A percentile compares a stretch with the other conserved stretches of the same genome.
Evolutionary conservation across 2,888 invertebrate genomes (phyloP).

Genomic region (Eristalinus aeneus): DNA sequence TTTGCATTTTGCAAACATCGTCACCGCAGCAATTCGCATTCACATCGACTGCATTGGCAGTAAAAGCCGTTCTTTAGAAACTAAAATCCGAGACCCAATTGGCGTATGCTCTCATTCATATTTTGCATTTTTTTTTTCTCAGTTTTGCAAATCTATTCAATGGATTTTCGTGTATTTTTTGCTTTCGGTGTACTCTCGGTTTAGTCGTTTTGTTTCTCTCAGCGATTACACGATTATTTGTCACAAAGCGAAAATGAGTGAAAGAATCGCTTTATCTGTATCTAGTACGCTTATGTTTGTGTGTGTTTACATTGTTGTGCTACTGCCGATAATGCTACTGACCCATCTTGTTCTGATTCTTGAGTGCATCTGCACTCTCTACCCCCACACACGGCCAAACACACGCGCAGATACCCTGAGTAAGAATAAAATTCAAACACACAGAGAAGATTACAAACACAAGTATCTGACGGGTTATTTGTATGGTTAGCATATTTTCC

Average conservation of each 20-base stretch:
- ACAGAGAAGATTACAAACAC: conserved; percentile 1
- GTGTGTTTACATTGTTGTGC: conserved; percentile 67
- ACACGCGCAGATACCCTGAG: background rate
- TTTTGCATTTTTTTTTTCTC: conserved; percentile 36
- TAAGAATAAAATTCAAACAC: background rate
- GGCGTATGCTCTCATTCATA: conserved; percentile 52
- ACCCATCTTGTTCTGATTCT: conserved; percentile 71
- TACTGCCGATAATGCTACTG: conserved; percentile 70
- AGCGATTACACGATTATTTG: conserved; percentile 69
- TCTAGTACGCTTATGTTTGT: conserved; percentile 33
- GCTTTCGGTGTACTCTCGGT: conserved; percentile 11
- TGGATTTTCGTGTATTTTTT: conserved; percentile 24
- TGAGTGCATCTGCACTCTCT: conserved; percentile 68
- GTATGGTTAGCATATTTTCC: conserved; percentile 17
- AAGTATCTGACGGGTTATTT: background rate
- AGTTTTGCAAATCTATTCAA: conserved; percentile 53
- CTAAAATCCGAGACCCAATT: conserved; percentile 45
- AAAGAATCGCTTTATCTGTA: conserved; percentile 53
- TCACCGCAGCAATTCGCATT: conserved; percentile 55
- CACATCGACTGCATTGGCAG: conserved; percentile 28
- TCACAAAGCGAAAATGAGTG: conserved; percentile 59
- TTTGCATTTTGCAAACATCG: conserved; percentile 24
- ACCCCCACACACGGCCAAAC: conserved; percentile 9
- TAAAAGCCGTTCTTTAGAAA: conserved; percentile 45
- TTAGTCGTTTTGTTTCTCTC: conserved; percentile 32